Conservation (phyloP, 2,797 vertebrate genomes). For the Sternotherus odoratus region DNA sequence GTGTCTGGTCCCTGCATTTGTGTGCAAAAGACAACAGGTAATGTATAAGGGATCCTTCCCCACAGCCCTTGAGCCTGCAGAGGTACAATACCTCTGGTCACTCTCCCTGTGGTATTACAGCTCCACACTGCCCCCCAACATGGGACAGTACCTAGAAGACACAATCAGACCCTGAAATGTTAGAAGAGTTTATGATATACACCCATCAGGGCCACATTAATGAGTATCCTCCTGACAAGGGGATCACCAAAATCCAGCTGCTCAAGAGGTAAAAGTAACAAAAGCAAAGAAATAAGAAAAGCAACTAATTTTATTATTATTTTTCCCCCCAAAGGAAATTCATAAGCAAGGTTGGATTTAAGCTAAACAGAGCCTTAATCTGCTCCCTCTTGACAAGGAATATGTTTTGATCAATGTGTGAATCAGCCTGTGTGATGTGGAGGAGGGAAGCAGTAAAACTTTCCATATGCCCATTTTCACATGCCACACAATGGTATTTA, state of each 20-base stretch:
- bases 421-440: background rate
- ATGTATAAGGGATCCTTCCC: background rate
- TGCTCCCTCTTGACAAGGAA: background rate
- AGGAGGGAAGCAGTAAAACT: background rate
- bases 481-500: background rate
- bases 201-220: background rate
- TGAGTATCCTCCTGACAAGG: background rate
- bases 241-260: constrained; percentile 2
- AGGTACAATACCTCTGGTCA: background rate
- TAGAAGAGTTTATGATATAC: constrained; percentile 5
- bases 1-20: background rate
- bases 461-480: background rate
- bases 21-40: background rate
- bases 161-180: background rate
- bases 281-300: constrained; percentile 17
- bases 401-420: background rate
- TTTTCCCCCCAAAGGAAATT: background rate
- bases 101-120: background rate
- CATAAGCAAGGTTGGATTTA: constrained; percentile 26
- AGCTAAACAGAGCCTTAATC: constrained; percentile 12
- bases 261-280: constrained; percentile 22
- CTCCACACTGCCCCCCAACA: background rate
- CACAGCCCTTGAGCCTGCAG: background rate
- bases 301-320: constrained; percentile 14
- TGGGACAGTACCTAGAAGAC: background rate